These are phyloP conservation scores for Lepidotrigona ventralis DNA, from an alignment of 1,140 invertebrate genomes.

Conservation along the genomic window DNA sequence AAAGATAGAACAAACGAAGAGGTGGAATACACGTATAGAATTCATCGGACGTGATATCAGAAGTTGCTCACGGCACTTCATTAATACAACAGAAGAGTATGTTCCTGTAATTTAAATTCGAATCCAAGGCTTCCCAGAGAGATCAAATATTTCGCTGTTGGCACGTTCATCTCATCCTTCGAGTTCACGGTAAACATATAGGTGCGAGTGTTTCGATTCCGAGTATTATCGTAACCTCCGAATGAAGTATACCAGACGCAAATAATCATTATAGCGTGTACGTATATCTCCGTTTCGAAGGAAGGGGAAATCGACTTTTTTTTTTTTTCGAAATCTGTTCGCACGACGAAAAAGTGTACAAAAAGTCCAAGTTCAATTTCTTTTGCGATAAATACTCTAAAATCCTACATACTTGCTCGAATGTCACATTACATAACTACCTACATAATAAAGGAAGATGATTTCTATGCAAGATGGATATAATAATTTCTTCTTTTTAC, in stretches of 20 bases:
- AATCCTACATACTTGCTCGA: not conserved
- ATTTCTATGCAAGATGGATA: not conserved
- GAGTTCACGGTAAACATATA: not conserved
- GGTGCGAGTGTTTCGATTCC: constrained; percentile 20
- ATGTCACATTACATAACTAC: not conserved
- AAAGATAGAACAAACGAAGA: too few species aligned
- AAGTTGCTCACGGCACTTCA: not conserved
- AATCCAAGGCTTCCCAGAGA: not conserved
- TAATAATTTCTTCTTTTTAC: too few species aligned
- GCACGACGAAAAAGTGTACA: too few species aligned
- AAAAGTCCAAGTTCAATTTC: not conserved
- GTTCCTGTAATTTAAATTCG: not conserved
- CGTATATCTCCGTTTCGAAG: too few species aligned
- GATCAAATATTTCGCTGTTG: constrained; percentile 4
- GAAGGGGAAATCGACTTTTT: not conserved
- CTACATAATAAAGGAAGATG: not conserved
- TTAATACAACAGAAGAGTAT: not conserved
- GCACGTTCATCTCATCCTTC: constrained; percentile 25
- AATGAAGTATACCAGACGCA: constrained; percentile 31
- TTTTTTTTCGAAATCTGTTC: not conserved
- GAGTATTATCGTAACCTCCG: constrained; percentile 34
- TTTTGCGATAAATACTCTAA: not conserved
- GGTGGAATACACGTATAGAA: not conserved
- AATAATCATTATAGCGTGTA: too few species aligned
- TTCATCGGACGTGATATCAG: not conserved